Evolutionary conservation across 2,113 vertebrate species (phyloP).

Genomic region (Galbula dea): DNA sequence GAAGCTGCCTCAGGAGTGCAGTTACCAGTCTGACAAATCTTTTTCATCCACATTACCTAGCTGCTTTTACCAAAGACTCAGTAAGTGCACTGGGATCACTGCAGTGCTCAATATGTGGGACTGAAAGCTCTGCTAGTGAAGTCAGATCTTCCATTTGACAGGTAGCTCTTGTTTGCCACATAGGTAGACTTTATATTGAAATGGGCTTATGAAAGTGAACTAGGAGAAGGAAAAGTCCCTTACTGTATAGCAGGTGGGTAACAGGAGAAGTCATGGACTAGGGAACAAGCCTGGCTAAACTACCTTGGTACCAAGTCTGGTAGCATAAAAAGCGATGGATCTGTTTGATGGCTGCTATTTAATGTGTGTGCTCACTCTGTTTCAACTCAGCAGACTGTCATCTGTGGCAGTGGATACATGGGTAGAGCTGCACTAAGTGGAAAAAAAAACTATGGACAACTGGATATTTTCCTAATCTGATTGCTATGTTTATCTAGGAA

Average conservation of each 20-base stretch:
- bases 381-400: not conserved
- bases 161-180: not conserved
- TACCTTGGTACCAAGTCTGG: not conserved
- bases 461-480: not conserved
- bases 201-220: not conserved
- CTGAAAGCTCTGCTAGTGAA: not conserved
- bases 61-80: not conserved
- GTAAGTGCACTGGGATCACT: not conserved
- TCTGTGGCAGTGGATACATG: not conserved
- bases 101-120: not conserved
- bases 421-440: not conserved
- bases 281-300: not conserved
- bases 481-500: not conserved
- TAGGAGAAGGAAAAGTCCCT: not conserved
- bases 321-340: not conserved
- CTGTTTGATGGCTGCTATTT: rapidly evolving
- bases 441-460: not conserved
- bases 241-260: not conserved
- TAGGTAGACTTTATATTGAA: not conserved
- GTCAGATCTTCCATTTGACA: not conserved
- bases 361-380: rapidly evolving
- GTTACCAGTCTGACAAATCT: not conserved
- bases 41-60: not conserved
- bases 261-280: rapidly evolving
- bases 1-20: not conserved